Percentiles rank a stretch among this genome's conserved stretches.
These are phyloP conservation scores for Neopipo cinnamomea DNA, from an alignment of 2,113 vertebrate species.

Conservation along the genomic window DNA sequence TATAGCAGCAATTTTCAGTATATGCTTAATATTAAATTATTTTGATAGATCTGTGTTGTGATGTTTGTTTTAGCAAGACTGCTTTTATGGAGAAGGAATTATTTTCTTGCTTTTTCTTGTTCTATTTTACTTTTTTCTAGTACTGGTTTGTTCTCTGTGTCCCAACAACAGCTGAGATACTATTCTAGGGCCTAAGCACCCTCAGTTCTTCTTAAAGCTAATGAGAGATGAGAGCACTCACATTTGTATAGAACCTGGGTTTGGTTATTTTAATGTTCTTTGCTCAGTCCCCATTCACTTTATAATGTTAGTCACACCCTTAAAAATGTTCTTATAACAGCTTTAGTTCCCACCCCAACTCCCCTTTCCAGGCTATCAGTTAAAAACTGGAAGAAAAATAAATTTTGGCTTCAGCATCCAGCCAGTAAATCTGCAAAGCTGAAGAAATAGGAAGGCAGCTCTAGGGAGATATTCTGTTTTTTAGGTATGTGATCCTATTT, in stretches of 20 bases:
- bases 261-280: neutral
- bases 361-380: neutral
- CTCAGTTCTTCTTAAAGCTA: neutral
- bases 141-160: neutral
- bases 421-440: neutral
- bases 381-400: constrained; percentile 13
- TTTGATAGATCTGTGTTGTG: neutral
- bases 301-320: neutral
- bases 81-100: neutral
- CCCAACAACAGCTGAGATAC: neutral
- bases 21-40: neutral
- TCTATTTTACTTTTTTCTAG: neutral
- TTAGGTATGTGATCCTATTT: neutral
- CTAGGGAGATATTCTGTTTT: constrained; percentile 17
- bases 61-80: neutral
- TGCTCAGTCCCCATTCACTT: neutral
- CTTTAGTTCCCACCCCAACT: neutral
- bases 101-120: neutral
- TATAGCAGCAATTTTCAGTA: neutral
- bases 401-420: neutral
- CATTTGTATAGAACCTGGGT: neutral
- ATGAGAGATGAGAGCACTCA: neutral
- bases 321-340: neutral
- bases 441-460: neutral
- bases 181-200: neutral